Base-by-base conservation (phyloP, 2,113 vertebrate genomes). In the Micromys minutus region DNA sequence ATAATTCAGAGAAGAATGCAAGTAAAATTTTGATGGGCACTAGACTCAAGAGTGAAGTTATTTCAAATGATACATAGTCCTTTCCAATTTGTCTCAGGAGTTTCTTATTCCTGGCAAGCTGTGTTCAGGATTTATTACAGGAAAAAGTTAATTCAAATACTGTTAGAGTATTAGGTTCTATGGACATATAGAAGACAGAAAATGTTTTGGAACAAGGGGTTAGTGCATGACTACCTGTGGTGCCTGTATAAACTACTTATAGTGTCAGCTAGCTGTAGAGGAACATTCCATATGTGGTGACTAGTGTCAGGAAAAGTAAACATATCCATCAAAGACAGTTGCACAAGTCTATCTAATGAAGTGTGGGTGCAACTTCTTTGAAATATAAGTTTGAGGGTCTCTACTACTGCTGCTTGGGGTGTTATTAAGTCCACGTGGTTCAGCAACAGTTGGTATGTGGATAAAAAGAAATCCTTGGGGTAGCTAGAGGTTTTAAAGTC, bases 1-100 rank as follows among this genome's bases (percentile, higher is more conserved):
- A 90, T 88, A 55, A 42, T 93, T 92, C 39, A 87, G 61, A 87
- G 55, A 12, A 91, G 74, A 86, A 75, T 21, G 5, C 16, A 93
- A 79, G 47, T 88, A 91, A 50, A 85, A 87, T 21, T 77, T 67
- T 65, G 80, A 67, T 50, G 39, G 47, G 3, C 22, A 34, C 21
- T 80, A 76, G 42, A 79, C 69, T 87, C 24, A 87, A 89, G 31
- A 90, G 1, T 47, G 31, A 89, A 12, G 1, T 67, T 91, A 65
- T 94, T 95, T 88, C 90, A 55, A 88, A 81, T 72, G 59, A 1
- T 69, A 74, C 15, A 50, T 80, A 47, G 11, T 24, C 3, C 0
- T 71, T 94, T 91, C 55, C 36, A 76, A 29, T 19, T 91, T 34
- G 42, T 71, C 42, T 67, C 26, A 31, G 59, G 36, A 74, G 12